Percentiles rank a stretch among this genome's conserved stretches.
Conservation (phyloP, 2,797 vertebrate species). For the Sebastes umbrosus region DNA sequence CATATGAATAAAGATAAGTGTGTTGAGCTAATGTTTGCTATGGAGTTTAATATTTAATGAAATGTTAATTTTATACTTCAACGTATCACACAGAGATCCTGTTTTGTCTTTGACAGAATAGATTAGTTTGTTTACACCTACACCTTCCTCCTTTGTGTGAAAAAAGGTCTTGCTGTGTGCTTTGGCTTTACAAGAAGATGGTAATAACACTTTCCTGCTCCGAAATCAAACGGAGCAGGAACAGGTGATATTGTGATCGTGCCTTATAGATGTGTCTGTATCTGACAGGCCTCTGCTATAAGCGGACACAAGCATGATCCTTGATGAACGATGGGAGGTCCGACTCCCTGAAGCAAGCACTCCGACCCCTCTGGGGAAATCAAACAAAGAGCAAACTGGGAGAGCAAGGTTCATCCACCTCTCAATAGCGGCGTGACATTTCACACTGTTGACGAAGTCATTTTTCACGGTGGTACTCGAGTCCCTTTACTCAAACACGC, state of each 20-base stretch:
- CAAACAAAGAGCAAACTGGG: constrained; percentile 66
- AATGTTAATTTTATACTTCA: neutral
- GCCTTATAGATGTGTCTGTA: constrained; percentile 39
- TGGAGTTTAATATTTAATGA: neutral
- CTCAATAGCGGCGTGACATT: constrained; percentile 62
- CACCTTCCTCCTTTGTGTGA: neutral
- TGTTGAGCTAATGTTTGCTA: neutral
- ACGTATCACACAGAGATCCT: neutral
- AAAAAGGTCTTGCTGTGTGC: neutral
- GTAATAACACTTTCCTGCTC: constrained; percentile 10
- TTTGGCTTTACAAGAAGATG: neutral
- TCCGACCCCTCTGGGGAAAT: constrained; percentile 77
- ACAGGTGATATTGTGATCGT: constrained; percentile 3
- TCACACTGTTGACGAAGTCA: constrained; percentile 52
- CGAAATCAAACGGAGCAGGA: constrained; percentile 20
- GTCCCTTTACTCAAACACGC: constrained; percentile 2
- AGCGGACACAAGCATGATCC: constrained; percentile 63
- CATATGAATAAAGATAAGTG: neutral
- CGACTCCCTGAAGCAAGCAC: constrained; percentile 75
- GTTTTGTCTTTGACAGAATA: neutral
- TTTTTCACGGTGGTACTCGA: constrained; percentile 50
- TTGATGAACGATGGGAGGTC: constrained; percentile 75
- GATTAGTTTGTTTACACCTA: neutral
- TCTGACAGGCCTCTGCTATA: constrained; percentile 57
- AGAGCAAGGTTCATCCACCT: constrained; percentile 56